Evolutionary conservation across 1,140 invertebrate species (phyloP).

Genomic region (Drosophila arizonae): DNA sequence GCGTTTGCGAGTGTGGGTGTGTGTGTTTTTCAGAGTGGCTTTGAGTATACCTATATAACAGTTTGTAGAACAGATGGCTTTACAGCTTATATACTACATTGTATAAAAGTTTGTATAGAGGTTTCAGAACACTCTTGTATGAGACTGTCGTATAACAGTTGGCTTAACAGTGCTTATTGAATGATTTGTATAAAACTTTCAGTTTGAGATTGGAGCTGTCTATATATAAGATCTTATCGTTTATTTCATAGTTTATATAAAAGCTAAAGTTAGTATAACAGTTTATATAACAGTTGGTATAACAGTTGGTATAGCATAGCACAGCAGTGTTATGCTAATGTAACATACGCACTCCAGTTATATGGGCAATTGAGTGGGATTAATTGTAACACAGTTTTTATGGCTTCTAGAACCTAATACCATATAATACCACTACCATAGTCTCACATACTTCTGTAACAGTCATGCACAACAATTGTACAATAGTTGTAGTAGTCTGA

Average conservation of each 20-base stretch:
- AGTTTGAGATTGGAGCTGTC: too few species aligned
- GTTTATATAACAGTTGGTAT: not conserved
- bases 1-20: not conserved
- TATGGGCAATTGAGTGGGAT: too few species aligned
- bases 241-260: not conserved
- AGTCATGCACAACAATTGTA: too few species aligned
- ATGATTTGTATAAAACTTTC: not conserved
- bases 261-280: not conserved
- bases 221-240: too few species aligned
- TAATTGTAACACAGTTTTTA: too few species aligned
- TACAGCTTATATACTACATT: not conserved
- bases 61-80: not conserved
- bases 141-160: not conserved
- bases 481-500: not conserved
- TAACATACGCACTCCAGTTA: too few species aligned
- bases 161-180: not conserved
- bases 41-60: too few species aligned
- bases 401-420: too few species aligned
- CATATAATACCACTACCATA: too few species aligned
- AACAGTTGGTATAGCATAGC: too few species aligned
- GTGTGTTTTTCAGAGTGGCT: slow-evolving; percentile 1
- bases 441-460: too few species aligned
- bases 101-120: not conserved
- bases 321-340: too few species aligned
- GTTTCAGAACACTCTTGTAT: not conserved